Evolutionary conservation across 1,140 invertebrate species (phyloP).

Genomic region (Cydia pomonella): DNA sequence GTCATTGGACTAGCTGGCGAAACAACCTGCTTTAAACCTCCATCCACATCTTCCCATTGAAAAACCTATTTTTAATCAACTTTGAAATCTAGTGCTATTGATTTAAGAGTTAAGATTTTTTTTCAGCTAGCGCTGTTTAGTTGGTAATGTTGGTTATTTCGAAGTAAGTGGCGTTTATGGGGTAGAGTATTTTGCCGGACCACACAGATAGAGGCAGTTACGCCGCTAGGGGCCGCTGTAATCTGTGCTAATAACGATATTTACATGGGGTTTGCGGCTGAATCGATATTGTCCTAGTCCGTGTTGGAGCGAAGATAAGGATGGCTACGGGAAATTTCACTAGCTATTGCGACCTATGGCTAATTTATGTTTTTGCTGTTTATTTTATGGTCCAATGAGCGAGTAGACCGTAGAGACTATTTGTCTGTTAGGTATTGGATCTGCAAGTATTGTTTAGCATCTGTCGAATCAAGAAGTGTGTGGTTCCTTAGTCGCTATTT

Average conservation of each 20-base stretch:
- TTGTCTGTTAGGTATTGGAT: too few species aligned
- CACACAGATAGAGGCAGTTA: constrained; percentile 8
- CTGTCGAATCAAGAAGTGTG: too few species aligned
- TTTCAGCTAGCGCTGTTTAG: neutral
- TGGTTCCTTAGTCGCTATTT: too few species aligned
- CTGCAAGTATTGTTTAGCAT: too few species aligned
- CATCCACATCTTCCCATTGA: neutral
- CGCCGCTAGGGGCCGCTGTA: neutral
- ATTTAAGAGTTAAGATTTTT: neutral
- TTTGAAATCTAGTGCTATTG: neutral
- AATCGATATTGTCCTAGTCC: constrained; percentile 2
- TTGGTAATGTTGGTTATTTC: constrained; percentile 2
- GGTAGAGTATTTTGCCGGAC: constrained; percentile 1
- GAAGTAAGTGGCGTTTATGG: constrained; percentile 19
- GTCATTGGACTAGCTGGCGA: neutral
- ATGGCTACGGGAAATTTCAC: neutral
- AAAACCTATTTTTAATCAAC: neutral
- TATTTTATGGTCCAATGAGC: neutral
- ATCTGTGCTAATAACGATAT: constrained; percentile 3
- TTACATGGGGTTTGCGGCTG: constrained; percentile 1
- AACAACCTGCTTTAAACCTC: neutral
- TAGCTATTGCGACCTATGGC: neutral
- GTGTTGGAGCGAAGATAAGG: neutral
- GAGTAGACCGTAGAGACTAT: neutral
- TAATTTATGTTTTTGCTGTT: neutral